Percentiles rank a stretch among this genome's conserved stretches.
Conservation (phyloP, 1,140 invertebrate genomes). For the Adelges cooleyi region DNA sequence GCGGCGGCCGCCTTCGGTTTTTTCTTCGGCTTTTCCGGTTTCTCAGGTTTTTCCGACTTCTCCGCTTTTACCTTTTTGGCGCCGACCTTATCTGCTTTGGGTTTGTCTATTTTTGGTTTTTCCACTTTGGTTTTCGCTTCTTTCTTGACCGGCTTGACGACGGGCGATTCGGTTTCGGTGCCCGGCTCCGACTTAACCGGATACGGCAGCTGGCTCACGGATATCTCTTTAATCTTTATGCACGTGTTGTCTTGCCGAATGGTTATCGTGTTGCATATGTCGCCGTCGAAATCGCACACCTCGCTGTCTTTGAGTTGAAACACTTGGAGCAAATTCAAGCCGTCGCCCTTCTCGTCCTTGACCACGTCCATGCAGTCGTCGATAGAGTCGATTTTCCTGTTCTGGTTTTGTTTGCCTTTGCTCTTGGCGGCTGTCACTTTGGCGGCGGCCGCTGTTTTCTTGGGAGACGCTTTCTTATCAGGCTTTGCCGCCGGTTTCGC, state of each 20-base stretch:
- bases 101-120: background rate
- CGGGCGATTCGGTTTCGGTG: too few relatives aligned
- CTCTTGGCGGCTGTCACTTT: background rate
- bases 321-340: slow-evolving; percentile 7
- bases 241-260: slow-evolving; percentile 22
- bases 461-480: background rate
- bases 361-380: slow-evolving; percentile 16
- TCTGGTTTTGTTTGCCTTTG: background rate
- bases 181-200: background rate
- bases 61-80: background rate
- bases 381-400: background rate
- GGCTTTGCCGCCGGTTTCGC: slow-evolving; percentile 4
- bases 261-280: slow-evolving; percentile 15
- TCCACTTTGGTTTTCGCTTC: slow-evolving; percentile 1
- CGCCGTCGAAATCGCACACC: slow-evolving; percentile 15
- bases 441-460: background rate
- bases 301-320: slow-evolving; percentile 14
- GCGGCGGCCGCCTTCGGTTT: background rate
- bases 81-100: background rate
- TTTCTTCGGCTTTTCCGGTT: slow-evolving; percentile 2
- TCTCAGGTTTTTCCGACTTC: background rate
- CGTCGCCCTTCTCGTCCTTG: slow-evolving; percentile 23
- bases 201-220: slow-evolving; percentile 17
- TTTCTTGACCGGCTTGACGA: background rate
- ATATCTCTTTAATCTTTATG: slow-evolving; percentile 25